Conservation (phyloP, 2,797 vertebrate species). For the Bucorvus abyssinicus region DNA sequence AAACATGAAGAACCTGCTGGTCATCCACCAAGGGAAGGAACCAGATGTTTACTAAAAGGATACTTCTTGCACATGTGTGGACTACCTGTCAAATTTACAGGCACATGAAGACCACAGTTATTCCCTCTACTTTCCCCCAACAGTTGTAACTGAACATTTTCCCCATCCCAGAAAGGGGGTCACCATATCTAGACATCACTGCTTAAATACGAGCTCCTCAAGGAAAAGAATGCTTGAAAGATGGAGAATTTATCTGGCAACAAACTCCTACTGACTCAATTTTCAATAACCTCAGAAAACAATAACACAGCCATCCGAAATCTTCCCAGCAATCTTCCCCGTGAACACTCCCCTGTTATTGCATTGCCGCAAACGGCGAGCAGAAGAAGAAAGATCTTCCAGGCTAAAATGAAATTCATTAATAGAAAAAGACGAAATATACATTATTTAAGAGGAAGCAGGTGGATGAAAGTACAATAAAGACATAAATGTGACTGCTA, state of each 20-base stretch:
- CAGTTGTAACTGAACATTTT: no score
- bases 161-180: background rate
- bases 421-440: background rate
- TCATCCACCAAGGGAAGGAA: background rate
- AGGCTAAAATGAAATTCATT: background rate
- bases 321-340: background rate
- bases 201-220: background rate
- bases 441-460: background rate
- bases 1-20: no score
- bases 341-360: background rate
- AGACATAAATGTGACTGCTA: background rate
- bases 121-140: background rate
- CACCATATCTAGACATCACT: background rate
- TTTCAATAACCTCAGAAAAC: constrained; percentile 1
- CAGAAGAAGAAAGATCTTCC: background rate
- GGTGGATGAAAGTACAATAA: background rate
- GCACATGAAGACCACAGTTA: background rate
- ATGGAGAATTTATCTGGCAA: background rate
- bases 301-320: background rate
- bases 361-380: background rate
- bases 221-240: background rate
- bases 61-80: background rate
- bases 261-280: background rate
- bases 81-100: background rate
- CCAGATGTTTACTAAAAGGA: background rate